Percentiles rank a stretch among this genome's conserved stretches.
Evolutionary conservation across 2,113 vertebrate genomes (phyloP).

Genomic region (Tupaia tana): DNA sequence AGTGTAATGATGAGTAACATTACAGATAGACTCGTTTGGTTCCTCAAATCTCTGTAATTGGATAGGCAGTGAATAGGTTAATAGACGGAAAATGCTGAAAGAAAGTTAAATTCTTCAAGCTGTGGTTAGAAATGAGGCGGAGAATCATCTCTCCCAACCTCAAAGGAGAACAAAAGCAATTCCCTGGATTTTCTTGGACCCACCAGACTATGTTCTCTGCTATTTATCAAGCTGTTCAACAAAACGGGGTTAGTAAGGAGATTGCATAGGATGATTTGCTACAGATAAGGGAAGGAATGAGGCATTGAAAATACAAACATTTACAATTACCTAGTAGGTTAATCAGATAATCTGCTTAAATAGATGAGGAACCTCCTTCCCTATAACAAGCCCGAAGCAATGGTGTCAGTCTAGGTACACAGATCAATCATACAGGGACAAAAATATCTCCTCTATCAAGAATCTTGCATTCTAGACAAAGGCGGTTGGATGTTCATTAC

Average conservation of each 20-base stretch:
- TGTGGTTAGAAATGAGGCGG: neutral
- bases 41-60: neutral
- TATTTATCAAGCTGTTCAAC: neutral
- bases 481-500: neutral
- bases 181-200: too few relatives aligned
- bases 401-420: too few relatives aligned
- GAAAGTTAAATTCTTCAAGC: neutral
- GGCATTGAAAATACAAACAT: neutral
- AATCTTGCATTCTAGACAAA: neutral
- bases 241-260: neutral
- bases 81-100: neutral
- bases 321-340: rapidly evolving
- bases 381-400: neutral
- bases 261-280: neutral
- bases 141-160: neutral
- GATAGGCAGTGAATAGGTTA: neutral
- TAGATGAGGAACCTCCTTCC: neutral
- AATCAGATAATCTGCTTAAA: neutral
- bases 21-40: neutral
- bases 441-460: neutral
- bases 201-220: neutral
- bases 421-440: neutral
- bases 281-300: neutral
- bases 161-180: neutral
- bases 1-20: neutral